Evolutionary conservation across 1,140 invertebrate genomes (phyloP).

Genomic region (Drosophila kurseongensis): DNA sequence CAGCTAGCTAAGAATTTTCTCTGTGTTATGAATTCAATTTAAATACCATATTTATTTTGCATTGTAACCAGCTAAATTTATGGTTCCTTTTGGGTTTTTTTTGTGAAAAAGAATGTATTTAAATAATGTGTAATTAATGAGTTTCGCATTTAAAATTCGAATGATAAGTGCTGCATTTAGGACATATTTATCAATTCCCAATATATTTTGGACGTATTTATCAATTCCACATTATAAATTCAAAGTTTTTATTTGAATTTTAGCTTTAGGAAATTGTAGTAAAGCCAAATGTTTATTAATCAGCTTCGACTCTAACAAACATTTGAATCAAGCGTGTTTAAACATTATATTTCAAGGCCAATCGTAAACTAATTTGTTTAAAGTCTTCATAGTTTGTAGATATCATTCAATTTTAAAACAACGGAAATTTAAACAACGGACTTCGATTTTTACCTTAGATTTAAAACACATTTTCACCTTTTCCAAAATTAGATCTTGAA

Average conservation of each 20-base stretch:
- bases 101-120: too few relatives aligned
- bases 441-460: neutral
- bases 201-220: neutral
- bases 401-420: neutral
- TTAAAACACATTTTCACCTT: constrained; percentile 8
- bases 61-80: too few relatives aligned
- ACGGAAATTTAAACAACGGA: constrained; percentile 10
- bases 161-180: too few relatives aligned
- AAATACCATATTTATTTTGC: too few relatives aligned
- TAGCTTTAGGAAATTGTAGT: too few relatives aligned
- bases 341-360: neutral
- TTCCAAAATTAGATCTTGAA: neutral
- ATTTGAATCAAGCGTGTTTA: neutral
- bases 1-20: neutral
- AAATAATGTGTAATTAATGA: neutral
- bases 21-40: too few relatives aligned
- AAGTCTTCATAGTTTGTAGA: neutral
- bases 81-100: too few relatives aligned
- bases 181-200: too few relatives aligned
- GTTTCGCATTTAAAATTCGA: neutral
- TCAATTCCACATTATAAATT: too few relatives aligned
- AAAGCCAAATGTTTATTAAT: too few relatives aligned
- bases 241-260: too few relatives aligned
- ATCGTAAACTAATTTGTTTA: constrained; percentile 4
- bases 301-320: neutral